These are phyloP conservation scores for Theodoxus fluviatilis DNA, from an alignment of 2,888 invertebrate species.

Conservation along the genomic window DNA sequence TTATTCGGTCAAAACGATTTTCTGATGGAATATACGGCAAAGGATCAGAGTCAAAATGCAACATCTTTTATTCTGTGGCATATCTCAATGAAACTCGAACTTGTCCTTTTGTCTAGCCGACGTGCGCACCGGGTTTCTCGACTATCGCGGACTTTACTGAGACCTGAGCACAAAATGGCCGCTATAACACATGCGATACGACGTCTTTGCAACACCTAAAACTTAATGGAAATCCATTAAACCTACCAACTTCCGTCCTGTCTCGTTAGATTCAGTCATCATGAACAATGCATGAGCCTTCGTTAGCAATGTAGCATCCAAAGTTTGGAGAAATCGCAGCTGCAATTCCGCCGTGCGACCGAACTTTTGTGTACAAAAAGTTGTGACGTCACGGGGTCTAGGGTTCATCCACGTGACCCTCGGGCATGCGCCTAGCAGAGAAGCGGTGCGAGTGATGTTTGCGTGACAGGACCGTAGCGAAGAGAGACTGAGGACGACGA, in stretches of 20 bases:
- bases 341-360: constrained; percentile 34
- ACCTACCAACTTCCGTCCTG: constrained; percentile 56
- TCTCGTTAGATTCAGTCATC: constrained; percentile 45
- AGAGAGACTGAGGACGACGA: background rate
- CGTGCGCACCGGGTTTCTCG: no score
- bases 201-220: constrained; percentile 26
- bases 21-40: no score
- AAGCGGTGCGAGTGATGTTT: background rate
- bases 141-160: no score
- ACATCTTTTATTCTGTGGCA: no score
- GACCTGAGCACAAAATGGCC: constrained; percentile 38
- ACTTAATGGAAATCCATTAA: constrained; percentile 34
- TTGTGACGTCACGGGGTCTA: constrained; percentile 36
- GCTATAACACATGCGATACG: constrained; percentile 34
- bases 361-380: constrained; percentile 40
- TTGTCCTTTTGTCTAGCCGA: no score
- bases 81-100: no score
- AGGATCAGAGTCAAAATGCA: no score
- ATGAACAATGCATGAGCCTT: constrained; percentile 30
- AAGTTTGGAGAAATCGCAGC: constrained; percentile 29
- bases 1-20: no score
- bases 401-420: constrained; percentile 34
- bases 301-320: constrained; percentile 30
- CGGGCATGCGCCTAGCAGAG: constrained; percentile 30
- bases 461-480: background rate